Evolutionary conservation across 2,888 invertebrate species (phyloP), one percentile per base, ranked within the genome.

Genomic region (Hyppa rectilinea): DNA sequence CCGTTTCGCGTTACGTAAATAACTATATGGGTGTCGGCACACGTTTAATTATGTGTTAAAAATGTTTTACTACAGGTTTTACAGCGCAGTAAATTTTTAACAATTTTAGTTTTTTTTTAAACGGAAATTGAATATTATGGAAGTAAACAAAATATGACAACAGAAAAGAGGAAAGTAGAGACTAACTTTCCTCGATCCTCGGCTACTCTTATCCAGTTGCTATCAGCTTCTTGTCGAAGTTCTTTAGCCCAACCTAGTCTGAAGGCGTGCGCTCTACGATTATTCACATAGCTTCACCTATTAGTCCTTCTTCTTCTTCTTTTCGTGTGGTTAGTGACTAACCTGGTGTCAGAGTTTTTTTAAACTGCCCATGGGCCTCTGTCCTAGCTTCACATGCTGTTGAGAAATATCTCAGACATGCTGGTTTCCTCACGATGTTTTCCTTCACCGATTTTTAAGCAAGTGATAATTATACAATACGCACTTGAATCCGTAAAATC

Each of bases 1-100:
- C 55, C 34, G 55, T 78, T 76, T 50, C 56, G 60, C 4, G 40
- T 66, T 66, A 78, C 83, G 60, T 69, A 80, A 80, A 83, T 63
- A 70, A 72, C 65, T 65, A 56, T 45, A 58, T 38, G 17, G 56
- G n/a, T 45, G 64, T 45, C 23, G 31, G 61, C 7, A 10, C 38
- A 45, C 38, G 62, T 67, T 50, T 67, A 55, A 63, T 63, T 63
- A 52, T 23, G 53, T 45, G 36, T 29, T 79, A 60, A 58, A 59
- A 53, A 63, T 6, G 36, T 72, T 62, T 34, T 49, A 62, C 29
- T 59, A 10, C 5, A 0, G 4, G 3, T 4, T 53, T 59, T 53
- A 61, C 29, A n/a, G 55, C 10, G 36, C 6, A 53, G 26, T 14
- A 7, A 6, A 5, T 10, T 56, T 26, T 17, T 38, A n/a, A 26